Conservation (phyloP, 2,797 vertebrate genomes). For the Falco columbarius region DNA sequence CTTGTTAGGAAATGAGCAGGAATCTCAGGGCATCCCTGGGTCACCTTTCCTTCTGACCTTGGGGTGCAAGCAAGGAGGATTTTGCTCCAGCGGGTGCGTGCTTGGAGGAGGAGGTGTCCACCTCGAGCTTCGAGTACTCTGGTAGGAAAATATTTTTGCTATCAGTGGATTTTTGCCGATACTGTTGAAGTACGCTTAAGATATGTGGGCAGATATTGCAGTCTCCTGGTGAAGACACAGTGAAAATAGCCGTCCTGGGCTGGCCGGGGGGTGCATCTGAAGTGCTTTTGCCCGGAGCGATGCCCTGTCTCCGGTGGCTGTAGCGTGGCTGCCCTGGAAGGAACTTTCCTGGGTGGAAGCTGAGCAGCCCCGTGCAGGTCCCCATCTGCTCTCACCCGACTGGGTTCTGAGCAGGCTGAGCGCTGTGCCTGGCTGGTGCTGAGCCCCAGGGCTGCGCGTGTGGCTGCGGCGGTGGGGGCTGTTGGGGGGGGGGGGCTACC, state of each 20-base stretch:
- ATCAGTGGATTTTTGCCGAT: neutral
- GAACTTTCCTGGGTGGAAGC: neutral
- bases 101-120: neutral
- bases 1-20: neutral
- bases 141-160: constrained; percentile 7
- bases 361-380: neutral
- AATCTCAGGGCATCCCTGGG: neutral
- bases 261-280: neutral
- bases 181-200: neutral
- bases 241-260: neutral
- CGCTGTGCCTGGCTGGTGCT: neutral
- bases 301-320: neutral
- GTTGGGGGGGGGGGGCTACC: neutral
- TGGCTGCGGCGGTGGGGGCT: neutral
- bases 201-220: neutral
- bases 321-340: neutral
- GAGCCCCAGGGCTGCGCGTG: neutral
- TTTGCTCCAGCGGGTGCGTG: accelerated
- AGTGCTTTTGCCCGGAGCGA: neutral
- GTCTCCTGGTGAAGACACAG: neutral
- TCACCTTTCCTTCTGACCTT: neutral
- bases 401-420: neutral
- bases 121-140: neutral
- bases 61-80: neutral
- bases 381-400: neutral